Evolutionary conservation across 2,888 invertebrate genomes (phyloP).

Genomic region (Mythimna impura): DNA sequence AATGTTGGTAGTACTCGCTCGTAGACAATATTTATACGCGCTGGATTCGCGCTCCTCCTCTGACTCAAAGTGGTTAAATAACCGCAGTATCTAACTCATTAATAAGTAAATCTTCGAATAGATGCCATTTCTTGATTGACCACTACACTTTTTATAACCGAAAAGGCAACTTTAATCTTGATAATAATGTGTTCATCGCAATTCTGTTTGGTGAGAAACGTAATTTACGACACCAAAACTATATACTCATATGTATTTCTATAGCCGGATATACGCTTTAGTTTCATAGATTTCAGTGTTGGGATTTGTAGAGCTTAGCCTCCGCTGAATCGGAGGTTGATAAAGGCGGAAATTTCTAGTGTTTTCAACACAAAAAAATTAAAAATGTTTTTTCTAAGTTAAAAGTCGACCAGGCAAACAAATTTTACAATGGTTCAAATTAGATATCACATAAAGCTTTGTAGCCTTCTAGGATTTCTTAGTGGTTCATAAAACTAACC

Average conservation of each 20-base stretch:
- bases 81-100: constrained; percentile 61
- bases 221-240: constrained; percentile 4
- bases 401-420: too few species aligned
- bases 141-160: constrained; percentile 11
- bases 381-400: background rate
- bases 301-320: too few species aligned
- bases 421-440: background rate
- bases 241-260: constrained; percentile 17
- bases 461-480: background rate
- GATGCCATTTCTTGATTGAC: background rate
- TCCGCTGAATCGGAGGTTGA: background rate
- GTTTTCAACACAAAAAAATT: background rate
- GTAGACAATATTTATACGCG: constrained; percentile 77
- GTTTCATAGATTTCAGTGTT: constrained; percentile 14
- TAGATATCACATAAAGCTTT: background rate
- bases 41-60: constrained; percentile 42
- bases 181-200: background rate
- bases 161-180: background rate
- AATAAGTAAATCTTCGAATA: constrained; percentile 3
- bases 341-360: background rate
- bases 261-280: constrained; percentile 39
- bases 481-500: background rate
- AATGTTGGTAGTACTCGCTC: constrained; percentile 66
- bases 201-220: background rate
- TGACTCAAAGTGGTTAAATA: constrained; percentile 79